Evolutionary conservation across 1,140 invertebrate species (phyloP).

Genomic region (Planococcus citri): DNA sequence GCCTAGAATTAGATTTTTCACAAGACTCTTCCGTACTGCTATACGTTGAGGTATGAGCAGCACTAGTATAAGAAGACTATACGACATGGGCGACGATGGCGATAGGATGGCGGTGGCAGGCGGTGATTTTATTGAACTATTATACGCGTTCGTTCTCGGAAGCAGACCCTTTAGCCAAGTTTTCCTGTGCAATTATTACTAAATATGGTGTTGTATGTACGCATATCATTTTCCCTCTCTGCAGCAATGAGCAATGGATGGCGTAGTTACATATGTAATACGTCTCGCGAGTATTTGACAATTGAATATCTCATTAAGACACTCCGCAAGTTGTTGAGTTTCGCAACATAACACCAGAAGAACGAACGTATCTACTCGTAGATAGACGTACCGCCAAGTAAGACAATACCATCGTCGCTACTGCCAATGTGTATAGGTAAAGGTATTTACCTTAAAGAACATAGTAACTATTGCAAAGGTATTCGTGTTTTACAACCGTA

Average conservation of each 20-base stretch:
- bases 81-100: too few species aligned
- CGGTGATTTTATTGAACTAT: not conserved
- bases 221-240: not conserved
- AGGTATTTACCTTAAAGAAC: not conserved
- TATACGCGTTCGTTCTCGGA: not conserved
- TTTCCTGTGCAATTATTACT: not conserved
- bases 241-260: too few species aligned
- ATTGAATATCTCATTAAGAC: not conserved
- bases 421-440: not conserved
- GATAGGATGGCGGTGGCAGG: too few species aligned
- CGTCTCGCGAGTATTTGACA: too few species aligned
- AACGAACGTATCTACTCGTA: too few species aligned
- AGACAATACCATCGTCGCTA: not conserved
- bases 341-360: not conserved
- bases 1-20: not conserved
- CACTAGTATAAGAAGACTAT: too few species aligned
- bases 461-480: not conserved
- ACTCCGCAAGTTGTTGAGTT: too few species aligned
- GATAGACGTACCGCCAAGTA: too few species aligned
- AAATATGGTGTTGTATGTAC: not conserved
- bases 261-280: too few species aligned
- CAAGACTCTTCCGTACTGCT: not conserved
- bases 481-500: slow-evolving; percentile 6
- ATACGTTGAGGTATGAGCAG: too few species aligned
- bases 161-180: not conserved